phyloP scores from a whole-genome alignment of 2,888 invertebrate genomes.

The Acanthosepion pharaonis region DNA sequence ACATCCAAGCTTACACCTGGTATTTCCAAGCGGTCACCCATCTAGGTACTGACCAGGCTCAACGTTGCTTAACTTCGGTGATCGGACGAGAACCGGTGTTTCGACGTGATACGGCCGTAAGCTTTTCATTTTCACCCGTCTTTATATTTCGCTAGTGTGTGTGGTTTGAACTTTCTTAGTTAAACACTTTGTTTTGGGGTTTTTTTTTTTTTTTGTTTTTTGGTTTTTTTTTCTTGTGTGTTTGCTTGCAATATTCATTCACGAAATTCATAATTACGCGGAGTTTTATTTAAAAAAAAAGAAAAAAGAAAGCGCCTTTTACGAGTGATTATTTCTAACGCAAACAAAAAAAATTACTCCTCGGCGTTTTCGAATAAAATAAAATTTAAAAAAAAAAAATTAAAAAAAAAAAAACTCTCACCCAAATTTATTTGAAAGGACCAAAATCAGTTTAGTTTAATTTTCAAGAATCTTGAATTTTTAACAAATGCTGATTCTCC shows the following conservation, averaged over 20 bases:
- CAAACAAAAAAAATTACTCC: not conserved
- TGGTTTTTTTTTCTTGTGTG: not conserved
- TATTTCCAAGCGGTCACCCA: no score
- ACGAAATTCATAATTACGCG: not conserved
- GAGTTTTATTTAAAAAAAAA: not conserved
- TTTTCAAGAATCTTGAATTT: conserved; percentile 9
- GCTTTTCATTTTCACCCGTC: not conserved
- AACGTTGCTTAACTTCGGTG: no score
- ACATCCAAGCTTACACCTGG: no score
- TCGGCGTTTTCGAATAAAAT: not conserved
- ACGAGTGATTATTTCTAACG: not conserved
- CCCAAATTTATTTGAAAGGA: not conserved
- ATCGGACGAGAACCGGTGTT: no score
- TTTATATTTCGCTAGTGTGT: not conserved
- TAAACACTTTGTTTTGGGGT: not conserved
- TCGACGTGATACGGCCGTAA: no score
- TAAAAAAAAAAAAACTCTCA: not conserved
- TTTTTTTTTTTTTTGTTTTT: no score
- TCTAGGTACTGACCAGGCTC: no score
- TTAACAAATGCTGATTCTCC: not conserved
- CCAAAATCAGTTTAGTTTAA: conserved; percentile 4
- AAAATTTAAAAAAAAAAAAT: no score
- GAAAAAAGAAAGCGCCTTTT: not conserved
- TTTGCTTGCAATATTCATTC: not conserved
- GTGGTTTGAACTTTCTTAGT: conserved; percentile 9